phyloP scores from a whole-genome alignment of 2,888 invertebrate species.

The Hipparchia semele region DNA sequence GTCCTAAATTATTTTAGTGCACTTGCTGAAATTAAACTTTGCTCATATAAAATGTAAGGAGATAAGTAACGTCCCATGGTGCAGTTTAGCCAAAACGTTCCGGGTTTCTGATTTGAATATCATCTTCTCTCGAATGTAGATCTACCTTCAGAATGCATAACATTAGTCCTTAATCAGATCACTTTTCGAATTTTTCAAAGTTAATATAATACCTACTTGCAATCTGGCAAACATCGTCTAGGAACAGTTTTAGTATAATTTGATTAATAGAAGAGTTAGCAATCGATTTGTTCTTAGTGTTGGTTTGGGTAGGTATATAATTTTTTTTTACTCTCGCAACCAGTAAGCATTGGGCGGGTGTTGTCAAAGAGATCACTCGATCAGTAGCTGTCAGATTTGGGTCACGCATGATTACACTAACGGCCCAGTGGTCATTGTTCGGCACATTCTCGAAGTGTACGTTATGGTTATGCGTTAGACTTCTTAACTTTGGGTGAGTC shows the following conservation, averaged over 20 bases:
- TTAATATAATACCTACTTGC: no score
- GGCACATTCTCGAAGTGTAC: slow-evolving; percentile 1
- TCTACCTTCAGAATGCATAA: no score
- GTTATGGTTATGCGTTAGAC: not conserved
- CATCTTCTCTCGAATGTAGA: no score
- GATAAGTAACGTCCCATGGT: not conserved
- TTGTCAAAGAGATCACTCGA: slow-evolving; percentile 24
- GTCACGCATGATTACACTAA: slow-evolving; percentile 25
- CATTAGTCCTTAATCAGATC: no score
- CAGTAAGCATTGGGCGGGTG: not conserved
- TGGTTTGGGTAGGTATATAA: not conserved
- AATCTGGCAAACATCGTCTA: no score
- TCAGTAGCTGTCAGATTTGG: slow-evolving; percentile 28
- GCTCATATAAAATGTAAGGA: slow-evolving; percentile 4
- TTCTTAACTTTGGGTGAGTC: not conserved
- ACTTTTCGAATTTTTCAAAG: no score
- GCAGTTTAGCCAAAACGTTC: no score
- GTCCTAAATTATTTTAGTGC: not conserved
- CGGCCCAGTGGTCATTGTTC: slow-evolving; percentile 5
- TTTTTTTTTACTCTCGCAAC: not conserved
- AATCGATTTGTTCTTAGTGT: no score
- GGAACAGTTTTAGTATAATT: no score
- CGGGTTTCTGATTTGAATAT: no score
- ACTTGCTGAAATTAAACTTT: not conserved
- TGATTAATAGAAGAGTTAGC: no score